Evolutionary conservation across 2,797 vertebrate genomes (phyloP), one percentile per base, ranked within the genome.

Genomic region (Forpus xanthops): DNA sequence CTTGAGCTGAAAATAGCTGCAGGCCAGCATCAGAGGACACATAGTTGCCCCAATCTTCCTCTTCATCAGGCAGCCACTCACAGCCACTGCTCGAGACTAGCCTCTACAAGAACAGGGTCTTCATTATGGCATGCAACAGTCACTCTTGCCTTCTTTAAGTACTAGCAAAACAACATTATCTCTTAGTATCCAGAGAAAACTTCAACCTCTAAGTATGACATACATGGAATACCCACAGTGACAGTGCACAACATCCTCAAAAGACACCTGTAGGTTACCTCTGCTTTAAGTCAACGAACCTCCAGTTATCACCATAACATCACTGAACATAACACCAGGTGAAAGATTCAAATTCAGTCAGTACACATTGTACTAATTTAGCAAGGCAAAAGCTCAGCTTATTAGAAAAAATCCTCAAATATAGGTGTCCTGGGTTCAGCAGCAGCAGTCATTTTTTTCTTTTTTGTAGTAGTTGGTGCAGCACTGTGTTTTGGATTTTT

Each of bases 91-190:
- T 62, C 5, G 0, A 89, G 49, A 55, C 3, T 3, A 1, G 4
- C 44, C 33, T 72, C n/a, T 41, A 11, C 27, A 87, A 39, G 23
- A 87, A 13, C 23, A 14, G 25, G 11, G 13, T 60, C 60, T 70
- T 58, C 3, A 0, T 52, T 19, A 65, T 2, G 5, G 31, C 53
- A 53, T 11, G n/a, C 19, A 56, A 16, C 1, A 1, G 27, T 37
- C 49, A 58, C 41, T 80, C 42, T 42, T 50, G 41, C 39, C 47
- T 74, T 67, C 61, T 49, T 13, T 13, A 31, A 5, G 8, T 58
- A 55, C 9, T 28, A 52, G 28, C 18, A 70, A 67, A 87, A 70
- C 14, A 71, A 64, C 5, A 7, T 53, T 5, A 53, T 24, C 31
- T 49, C 8, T 39, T 62, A 66, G 19, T 17, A 76, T 35, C 76